Base-by-base conservation (phyloP, 2,888 invertebrate species). In the Tipula confusa region DNA sequence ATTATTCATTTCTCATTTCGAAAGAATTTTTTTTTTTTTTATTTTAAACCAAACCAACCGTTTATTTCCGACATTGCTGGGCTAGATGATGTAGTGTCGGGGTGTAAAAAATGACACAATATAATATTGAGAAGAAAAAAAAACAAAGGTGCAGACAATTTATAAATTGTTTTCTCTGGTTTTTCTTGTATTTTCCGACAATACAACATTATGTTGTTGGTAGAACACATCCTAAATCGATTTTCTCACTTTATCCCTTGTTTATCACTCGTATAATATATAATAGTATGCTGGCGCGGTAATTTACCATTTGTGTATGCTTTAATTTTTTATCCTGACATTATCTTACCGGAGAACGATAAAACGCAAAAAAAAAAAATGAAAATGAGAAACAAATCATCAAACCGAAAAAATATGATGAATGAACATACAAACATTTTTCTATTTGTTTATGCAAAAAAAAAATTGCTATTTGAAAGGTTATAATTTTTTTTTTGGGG, bases 81-180 rank as follows among this genome's bases (percentile, higher is more conserved):
- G 64, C n/a, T 18, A 24, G n/a, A n/a, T 43, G 43, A 3, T 9
- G 43, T 43, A 15, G 43, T n/a, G 15, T 15, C 2, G 4, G 15
- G n/a, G 43, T 43, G 43, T 64, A 64, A 64, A 64, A 64, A 64
- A 64, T 64, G 64, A 64, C 64, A 64, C 64, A 64, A 43, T 15
- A 43, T 31, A 3, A 15, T 43, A 15, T 43, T 15, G 1, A 43
- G 15, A 43, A 43, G 18, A 64, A 64, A 24, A 64, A 64, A 24
- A 64, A 64, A 64, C 64, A 64, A 64, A 64, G 64, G 64, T 64
- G 64, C 64, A 64, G 64, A 64, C 64, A 64, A 64, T 64, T n/a
- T n/a, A 24, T 64, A 64, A 64, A 64, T 64, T 64, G 64, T 64
- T 64, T 64, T 64, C 64, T 64, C 64, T 64, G 64, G 64, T 18